Conservation (phyloP, 2,113 vertebrate species). For the Xyliphius kryptos region DNA sequence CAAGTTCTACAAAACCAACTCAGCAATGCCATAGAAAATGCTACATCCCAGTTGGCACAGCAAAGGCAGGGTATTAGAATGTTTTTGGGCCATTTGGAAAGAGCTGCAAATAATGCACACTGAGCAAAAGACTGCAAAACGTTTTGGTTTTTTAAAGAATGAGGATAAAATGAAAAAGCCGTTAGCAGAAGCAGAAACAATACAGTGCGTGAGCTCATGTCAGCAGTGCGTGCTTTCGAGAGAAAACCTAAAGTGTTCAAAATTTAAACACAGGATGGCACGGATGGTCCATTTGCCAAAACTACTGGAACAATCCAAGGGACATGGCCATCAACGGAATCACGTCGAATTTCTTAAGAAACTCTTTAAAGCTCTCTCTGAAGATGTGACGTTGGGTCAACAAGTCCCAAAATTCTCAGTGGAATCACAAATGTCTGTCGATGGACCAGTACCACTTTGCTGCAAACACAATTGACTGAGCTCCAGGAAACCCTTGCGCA, state of each 20-base stretch:
- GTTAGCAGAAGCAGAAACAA: conserved; percentile 18
- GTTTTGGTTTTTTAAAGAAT: too few species aligned
- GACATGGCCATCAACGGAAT: background rate
- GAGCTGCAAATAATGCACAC: too few species aligned
- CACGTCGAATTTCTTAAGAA: background rate
- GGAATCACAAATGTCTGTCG: conserved; percentile 3
- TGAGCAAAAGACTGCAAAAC: too few species aligned
- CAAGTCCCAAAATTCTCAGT: background rate
- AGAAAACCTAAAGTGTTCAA: conserved; percentile 16
- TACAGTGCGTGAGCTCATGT: conserved; percentile 9
- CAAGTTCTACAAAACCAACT: too few species aligned
- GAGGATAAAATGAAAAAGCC: conserved; percentile 13
- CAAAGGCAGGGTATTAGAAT: too few species aligned
- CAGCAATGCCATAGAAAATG: too few species aligned
- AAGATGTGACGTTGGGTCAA: background rate
- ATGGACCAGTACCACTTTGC: conserved; percentile 18
- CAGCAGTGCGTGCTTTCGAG: conserved; percentile 16
- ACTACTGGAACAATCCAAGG: conserved; percentile 15
- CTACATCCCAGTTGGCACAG: too few species aligned
- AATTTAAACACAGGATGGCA: conserved; percentile 5
- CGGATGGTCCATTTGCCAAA: conserved; percentile 18
- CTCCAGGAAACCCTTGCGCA: conserved; percentile 30
- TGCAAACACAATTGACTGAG: conserved; percentile 29
- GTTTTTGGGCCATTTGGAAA: too few species aligned
- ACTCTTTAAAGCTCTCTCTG: background rate